Conservation (phyloP, 1,140 invertebrate species). For the Doryteuthis pealeii region DNA sequence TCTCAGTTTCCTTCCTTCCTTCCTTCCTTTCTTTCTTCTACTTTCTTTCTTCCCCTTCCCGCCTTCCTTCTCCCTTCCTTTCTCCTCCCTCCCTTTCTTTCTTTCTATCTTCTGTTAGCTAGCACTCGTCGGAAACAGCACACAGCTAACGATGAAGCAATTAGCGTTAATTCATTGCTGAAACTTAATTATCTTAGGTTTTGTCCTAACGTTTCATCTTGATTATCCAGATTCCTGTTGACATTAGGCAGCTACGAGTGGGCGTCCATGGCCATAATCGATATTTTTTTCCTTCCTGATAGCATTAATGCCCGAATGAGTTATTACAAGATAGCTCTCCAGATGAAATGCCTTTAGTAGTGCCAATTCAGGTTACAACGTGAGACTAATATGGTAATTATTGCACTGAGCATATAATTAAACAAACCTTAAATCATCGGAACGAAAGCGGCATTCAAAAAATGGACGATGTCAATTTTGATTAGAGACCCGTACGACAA, state of each 20-base stretch:
- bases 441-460: too few species aligned
- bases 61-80: conserved; percentile 20
- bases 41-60: conserved; percentile 19
- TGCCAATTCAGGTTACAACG: too few species aligned
- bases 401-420: too few species aligned
- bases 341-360: too few species aligned
- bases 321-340: too few species aligned
- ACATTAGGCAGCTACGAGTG: not conserved
- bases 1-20: not conserved
- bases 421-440: too few species aligned
- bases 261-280: not conserved
- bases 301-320: too few species aligned
- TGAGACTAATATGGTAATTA: too few species aligned
- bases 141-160: not conserved
- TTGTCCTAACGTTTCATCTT: not conserved
- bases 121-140: too few species aligned
- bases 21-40: not conserved
- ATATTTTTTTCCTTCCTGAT: not conserved
- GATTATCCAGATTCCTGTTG: not conserved
- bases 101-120: too few species aligned
- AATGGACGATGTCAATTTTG: too few species aligned
- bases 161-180: not conserved
- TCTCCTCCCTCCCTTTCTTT: conserved; percentile 20
- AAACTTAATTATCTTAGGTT: not conserved
- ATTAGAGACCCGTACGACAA: too few species aligned